Base-by-base conservation (phyloP, 2,113 vertebrate genomes). In the Meles meles region DNA sequence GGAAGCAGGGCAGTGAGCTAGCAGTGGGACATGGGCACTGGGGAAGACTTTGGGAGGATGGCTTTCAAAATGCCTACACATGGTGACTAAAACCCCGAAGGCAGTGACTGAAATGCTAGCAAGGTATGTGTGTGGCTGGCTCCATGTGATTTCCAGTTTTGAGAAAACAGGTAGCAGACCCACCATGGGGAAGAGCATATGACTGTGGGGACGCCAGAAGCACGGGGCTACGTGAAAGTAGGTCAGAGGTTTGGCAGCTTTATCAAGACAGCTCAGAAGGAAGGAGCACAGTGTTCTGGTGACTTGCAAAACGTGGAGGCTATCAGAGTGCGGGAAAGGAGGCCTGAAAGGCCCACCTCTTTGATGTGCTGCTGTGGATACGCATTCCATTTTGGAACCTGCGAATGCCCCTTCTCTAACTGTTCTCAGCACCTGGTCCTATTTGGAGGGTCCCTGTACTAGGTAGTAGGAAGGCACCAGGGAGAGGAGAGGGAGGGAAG, bases 111-210 rank as follows among this genome's bases (percentile, higher is more conserved):
- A 37, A 39, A 85, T 65, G 27, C 59, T 57, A 17, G 20, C 77
- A 71, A 42, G 21, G 27, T 39, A 1, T 44, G 76, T 44, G 2
- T 44, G 76, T 76, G 77, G 18, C 42, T 80, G 67, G 69, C 82
- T 87, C 34, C 1, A 25, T 4, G 34, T 74, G 59, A 52, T 52
- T 52, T 93, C 55, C 59, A 37, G 47, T 44, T 67, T 55, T 77
- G 77, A 95, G 81, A 77, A 95, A 72, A 47, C 31, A 92, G 82
- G 82, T 47, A 65, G 61, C 69, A 80, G 57, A 37, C 79, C n/a
- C 49, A 21, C 27, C 20, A 0, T 17, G 42, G 63, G 63, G 18
- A 76, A 37, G n/a, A 81, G 29, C 80, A 7, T 9, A 63, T 88
- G 93, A 23, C 2, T 34, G 18, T 52, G n/a, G 37, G 31, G 88